Conservation (phyloP, 2,888 invertebrate genomes). For the Latheticus oryzae region DNA sequence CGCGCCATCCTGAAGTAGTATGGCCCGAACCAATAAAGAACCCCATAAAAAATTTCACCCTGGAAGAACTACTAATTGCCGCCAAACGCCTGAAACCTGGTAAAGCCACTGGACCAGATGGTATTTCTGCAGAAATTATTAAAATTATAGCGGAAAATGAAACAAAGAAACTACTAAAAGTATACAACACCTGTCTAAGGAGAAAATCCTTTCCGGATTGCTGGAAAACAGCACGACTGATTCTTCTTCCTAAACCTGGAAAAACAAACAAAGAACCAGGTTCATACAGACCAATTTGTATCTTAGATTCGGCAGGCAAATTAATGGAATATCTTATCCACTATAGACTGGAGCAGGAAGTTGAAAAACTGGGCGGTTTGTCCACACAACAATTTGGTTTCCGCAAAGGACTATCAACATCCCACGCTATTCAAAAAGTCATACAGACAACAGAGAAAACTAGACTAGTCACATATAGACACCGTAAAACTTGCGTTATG, state of each 20-base stretch:
- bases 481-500: slow-evolving; percentile 8
- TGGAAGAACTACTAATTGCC: slow-evolving; percentile 1
- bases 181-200: background rate
- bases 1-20: background rate
- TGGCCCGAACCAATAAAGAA: background rate
- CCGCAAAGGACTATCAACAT: slow-evolving; percentile 5
- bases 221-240: slow-evolving; percentile 16
- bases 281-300: slow-evolving; percentile 21
- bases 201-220: slow-evolving; percentile 14
- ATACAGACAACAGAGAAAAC: slow-evolving; percentile 5
- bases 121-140: slow-evolving; percentile 9
- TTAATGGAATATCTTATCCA: slow-evolving; percentile 19
- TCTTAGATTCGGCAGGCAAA: slow-evolving; percentile 13
- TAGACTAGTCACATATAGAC: background rate
- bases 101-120: slow-evolving; percentile 16
- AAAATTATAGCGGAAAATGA: background rate
- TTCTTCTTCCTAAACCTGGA: slow-evolving; percentile 11
- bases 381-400: slow-evolving; percentile 9
- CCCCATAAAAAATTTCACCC: background rate
- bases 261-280: slow-evolving; percentile 1
- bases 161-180: slow-evolving; percentile 5
- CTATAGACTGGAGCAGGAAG: slow-evolving; percentile 6
- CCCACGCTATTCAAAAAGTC: slow-evolving; percentile 7
- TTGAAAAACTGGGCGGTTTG: slow-evolving; percentile 6
- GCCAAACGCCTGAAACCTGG: slow-evolving; percentile 8